These are phyloP conservation scores for Blera fallax DNA, from an alignment of 2,888 invertebrate genomes.

Conservation along the genomic window DNA sequence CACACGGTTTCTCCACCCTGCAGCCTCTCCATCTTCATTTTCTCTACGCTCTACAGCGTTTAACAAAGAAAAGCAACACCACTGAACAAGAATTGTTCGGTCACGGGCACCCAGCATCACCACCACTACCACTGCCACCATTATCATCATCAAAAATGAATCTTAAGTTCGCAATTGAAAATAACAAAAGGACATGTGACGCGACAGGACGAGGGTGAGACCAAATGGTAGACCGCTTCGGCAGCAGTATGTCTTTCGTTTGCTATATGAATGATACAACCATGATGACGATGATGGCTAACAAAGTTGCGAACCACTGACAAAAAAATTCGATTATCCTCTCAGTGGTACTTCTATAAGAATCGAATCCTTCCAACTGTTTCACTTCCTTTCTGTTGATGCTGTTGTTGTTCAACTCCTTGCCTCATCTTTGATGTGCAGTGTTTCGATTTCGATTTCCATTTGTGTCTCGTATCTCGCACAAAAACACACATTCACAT, in stretches of 20 bases:
- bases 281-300: slow-evolving; percentile 62
- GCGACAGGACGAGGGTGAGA: not conserved
- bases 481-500: slow-evolving; percentile 38
- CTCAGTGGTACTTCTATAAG: slow-evolving; percentile 43
- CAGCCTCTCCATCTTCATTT: slow-evolving; percentile 1
- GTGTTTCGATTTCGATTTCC: slow-evolving; percentile 61
- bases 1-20: not conserved
- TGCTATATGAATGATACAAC: slow-evolving; percentile 29
- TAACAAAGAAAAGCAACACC: slow-evolving; percentile 56
- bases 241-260: not conserved
- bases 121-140: not conserved
- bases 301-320: slow-evolving; percentile 63
- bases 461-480: slow-evolving; percentile 51
- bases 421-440: slow-evolving; percentile 52
- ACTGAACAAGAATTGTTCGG: slow-evolving; percentile 11
- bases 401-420: slow-evolving; percentile 10
- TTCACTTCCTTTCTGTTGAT: slow-evolving; percentile 18
- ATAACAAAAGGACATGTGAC: slow-evolving; percentile 67
- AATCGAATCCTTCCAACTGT: slow-evolving; percentile 50
- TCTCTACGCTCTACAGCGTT: slow-evolving; percentile 26
- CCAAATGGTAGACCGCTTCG: not conserved
- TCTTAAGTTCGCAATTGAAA: slow-evolving; percentile 66
- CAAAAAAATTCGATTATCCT: slow-evolving; percentile 60
- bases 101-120: not conserved
- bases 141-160: slow-evolving; percentile 48